Evolutionary conservation across 1,140 invertebrate species (phyloP), one percentile per base, ranked within the genome.

Genomic region (Papilio polyxenes): DNA sequence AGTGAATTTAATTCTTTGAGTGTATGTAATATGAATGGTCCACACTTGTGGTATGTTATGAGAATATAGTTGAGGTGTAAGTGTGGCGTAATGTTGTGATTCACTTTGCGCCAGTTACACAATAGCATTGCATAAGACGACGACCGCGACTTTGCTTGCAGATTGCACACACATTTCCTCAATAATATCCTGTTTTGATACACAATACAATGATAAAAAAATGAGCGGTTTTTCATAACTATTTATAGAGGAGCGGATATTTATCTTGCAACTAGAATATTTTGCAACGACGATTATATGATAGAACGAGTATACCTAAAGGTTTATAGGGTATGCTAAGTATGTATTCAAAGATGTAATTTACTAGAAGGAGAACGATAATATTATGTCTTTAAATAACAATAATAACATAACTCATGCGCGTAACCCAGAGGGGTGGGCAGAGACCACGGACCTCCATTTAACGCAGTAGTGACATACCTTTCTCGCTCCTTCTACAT

Each of bases 21-120:
- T 51, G 10, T 11, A 56, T 17, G 17, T 56, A 17, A 53, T 8
- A 20, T 62, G 59, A 62, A 62, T 23, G 20, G 59, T 9, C 59
- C 59, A 62, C 59, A 62, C 59, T 62, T 5, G n/a, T 20, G n/a
- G 4, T 15, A 17, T 74, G 69, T 17, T 15, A 17, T 74, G 69
- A 74, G 15, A 72, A 31, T 37, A 72, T 72, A 74, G 40, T 17
- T 31, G 15, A 74, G 6, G 74, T 20, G 74, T 75, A 10, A 75
- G 37, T 20, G 59, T 62, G 59, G n/a, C 59, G 74, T 48, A 75
- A 48, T 75, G 72, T 76, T 77, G 48, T 77, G 75, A 77, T 77
- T 77, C 75, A 77, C 49, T 51, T 77, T 77, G 75, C 75, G 48
- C 5, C 40, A 44, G 74, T 77, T 77, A 51, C 75, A 77, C 75